These are phyloP conservation scores for Ctenoplectra terminalis DNA, from an alignment of 1,140 invertebrate genomes.

Conservation along the genomic window DNA sequence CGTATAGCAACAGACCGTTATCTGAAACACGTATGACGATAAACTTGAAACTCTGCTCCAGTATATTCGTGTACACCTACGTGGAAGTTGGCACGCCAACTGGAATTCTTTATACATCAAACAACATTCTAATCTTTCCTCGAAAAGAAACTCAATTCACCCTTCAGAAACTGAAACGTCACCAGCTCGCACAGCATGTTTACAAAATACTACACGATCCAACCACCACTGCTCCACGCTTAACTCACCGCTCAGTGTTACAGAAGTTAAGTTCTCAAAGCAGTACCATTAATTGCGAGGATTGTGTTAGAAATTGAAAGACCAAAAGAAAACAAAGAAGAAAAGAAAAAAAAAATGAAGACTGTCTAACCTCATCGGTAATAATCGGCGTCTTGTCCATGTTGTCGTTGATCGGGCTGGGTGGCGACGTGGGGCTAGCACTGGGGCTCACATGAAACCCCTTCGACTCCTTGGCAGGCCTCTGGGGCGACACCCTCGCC, in stretches of 20 bases:
- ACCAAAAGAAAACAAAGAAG: too few relatives aligned
- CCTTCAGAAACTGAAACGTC: background rate
- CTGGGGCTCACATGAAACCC: conserved; percentile 77
- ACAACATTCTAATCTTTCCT: background rate
- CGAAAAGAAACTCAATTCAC: background rate
- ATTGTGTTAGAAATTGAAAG: background rate
- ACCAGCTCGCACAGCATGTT: background rate
- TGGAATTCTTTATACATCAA: background rate
- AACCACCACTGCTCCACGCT: too few relatives aligned
- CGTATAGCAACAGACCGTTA: conserved; percentile 59
- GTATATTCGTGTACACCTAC: conserved; percentile 32
- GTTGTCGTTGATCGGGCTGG: conserved; percentile 82
- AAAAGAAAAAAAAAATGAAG: too few relatives aligned
- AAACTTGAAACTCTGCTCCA: conserved; percentile 46
- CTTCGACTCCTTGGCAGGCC: conserved; percentile 86
- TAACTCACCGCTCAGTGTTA: background rate
- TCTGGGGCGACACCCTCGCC: conserved; percentile 90
- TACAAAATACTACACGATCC: background rate
- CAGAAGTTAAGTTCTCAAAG: background rate
- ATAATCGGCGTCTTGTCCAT: conserved; percentile 81
- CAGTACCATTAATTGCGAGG: background rate
- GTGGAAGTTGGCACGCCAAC: background rate
- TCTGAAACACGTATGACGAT: conserved; percentile 56
- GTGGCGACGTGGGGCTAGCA: conserved; percentile 82
- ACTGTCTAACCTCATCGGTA: conserved; percentile 78